Conservation (phyloP, 2,797 vertebrate genomes). For the Danio albolineatus region DNA sequence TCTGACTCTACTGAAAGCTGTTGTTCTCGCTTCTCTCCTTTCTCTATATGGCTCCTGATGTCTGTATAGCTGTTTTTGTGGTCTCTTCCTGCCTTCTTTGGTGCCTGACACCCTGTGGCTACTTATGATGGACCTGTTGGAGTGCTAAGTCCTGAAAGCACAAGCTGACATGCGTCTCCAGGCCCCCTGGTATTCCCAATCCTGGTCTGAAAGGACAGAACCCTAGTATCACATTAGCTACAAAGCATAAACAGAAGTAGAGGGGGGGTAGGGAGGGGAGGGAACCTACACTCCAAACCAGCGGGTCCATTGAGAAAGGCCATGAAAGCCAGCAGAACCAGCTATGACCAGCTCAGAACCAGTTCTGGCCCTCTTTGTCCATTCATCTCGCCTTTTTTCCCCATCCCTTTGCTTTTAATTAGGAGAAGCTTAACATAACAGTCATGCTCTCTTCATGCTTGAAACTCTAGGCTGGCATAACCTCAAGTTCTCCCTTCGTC, state of each 20-base stretch:
- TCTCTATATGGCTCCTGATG: constrained; percentile 33
- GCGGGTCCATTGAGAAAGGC: constrained; percentile 62
- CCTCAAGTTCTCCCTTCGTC: constrained; percentile 49
- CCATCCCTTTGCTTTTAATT: constrained; percentile 70
- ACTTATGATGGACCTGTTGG: constrained; percentile 63
- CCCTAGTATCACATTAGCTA: constrained; percentile 68
- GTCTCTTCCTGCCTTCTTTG: constrained; percentile 30
- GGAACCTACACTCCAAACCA: constrained; percentile 66
- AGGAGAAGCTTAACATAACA: constrained; percentile 68
- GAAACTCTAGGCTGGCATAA: constrained; percentile 65
- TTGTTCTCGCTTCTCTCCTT: constrained; percentile 31
- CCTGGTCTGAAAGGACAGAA: constrained; percentile 64
- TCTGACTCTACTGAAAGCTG: constrained; percentile 28
- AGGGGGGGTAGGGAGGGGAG: constrained; percentile 31
- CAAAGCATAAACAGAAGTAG: constrained; percentile 53
- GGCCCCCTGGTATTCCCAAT: constrained; percentile 63
- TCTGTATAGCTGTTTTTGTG: constrained; percentile 52
- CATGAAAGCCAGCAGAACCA: constrained; percentile 78
- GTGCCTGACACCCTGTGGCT: constrained; percentile 71
- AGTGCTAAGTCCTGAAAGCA: constrained; percentile 66
- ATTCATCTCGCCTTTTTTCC: constrained; percentile 68
- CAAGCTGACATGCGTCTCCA: constrained; percentile 74
- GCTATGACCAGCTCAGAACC: constrained; percentile 81
- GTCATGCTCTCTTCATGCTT: constrained; percentile 57
- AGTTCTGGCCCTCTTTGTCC: constrained; percentile 74